These are phyloP conservation scores for Eupithecia centaureata DNA, from an alignment of 2,888 invertebrate species.

Conservation along the genomic window DNA sequence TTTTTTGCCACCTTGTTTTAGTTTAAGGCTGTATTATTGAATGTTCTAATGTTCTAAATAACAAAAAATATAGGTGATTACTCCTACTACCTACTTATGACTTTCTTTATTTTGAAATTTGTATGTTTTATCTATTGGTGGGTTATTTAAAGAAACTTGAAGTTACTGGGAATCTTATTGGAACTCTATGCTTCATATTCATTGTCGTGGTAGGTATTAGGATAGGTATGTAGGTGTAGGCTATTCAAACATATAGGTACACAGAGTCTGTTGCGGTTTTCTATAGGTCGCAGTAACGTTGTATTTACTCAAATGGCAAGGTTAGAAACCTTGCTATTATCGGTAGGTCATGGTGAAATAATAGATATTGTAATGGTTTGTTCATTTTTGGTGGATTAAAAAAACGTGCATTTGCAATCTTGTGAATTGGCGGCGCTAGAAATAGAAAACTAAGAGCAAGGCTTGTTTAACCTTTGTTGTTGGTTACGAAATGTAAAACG, in stretches of 20 bases:
- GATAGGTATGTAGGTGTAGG: background rate
- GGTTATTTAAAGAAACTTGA: background rate
- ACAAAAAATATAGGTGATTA: too few species aligned
- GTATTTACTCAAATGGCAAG: too few species aligned
- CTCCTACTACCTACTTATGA: background rate
- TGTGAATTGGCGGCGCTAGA: background rate
- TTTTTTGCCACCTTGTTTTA: too few species aligned
- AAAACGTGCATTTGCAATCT: background rate
- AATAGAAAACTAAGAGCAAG: background rate
- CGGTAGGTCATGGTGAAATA: conserved; percentile 15
- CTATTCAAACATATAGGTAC: background rate
- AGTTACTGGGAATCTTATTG: background rate
- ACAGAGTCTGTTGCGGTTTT: conserved; percentile 13
- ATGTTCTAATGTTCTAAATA: too few species aligned
- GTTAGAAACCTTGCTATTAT: background rate
- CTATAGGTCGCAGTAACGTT: conserved; percentile 20
- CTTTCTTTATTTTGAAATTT: background rate
- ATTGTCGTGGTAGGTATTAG: background rate
- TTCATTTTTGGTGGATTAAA: background rate
- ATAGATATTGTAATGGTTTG: background rate
- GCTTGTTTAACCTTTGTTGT: conserved; percentile 15
- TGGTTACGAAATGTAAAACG: conserved; percentile 28
- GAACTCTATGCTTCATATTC: background rate
- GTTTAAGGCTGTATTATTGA: too few species aligned
- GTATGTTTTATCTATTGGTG: background rate